Conservation (phyloP, 2,888 invertebrate genomes). For the Caenorhabditis parvicauda region DNA sequence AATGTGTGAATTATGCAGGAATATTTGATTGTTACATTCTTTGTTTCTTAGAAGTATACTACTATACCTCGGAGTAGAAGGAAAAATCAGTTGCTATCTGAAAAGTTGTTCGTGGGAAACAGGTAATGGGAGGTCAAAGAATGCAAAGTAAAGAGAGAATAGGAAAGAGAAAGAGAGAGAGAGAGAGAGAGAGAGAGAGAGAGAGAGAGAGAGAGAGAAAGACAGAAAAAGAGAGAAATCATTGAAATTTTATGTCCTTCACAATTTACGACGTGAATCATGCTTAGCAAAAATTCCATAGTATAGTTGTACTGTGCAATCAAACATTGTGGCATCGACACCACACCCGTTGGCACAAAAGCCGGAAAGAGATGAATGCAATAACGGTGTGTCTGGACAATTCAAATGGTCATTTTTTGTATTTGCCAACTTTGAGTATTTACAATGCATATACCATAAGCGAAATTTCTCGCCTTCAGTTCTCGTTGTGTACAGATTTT, state of each 20-base stretch:
- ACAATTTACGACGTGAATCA: too few species aligned
- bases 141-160: slow-evolving; percentile 6
- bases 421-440: slow-evolving; percentile 1
- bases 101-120: not conserved
- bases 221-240: slow-evolving; percentile 6
- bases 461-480: too few species aligned
- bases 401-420: not conserved
- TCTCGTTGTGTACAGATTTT: too few species aligned
- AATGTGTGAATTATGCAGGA: too few species aligned
- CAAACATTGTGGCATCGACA: too few species aligned
- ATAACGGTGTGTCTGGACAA: not conserved
- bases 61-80: too few species aligned
- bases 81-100: too few species aligned
- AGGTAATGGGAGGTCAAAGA: not conserved
- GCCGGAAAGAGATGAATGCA: not conserved
- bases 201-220: not conserved
- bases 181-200: slow-evolving; percentile 6
- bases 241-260: slow-evolving; percentile 17
- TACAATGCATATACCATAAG: too few species aligned
- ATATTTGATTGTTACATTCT: too few species aligned
- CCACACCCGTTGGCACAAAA: not conserved
- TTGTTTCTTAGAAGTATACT: too few species aligned
- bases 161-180: slow-evolving; percentile 14
- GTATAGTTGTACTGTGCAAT: too few species aligned
- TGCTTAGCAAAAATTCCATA: too few species aligned